phyloP scores from a whole-genome alignment of 2,888 invertebrate genomes.

The Pyrrhia umbra region DNA sequence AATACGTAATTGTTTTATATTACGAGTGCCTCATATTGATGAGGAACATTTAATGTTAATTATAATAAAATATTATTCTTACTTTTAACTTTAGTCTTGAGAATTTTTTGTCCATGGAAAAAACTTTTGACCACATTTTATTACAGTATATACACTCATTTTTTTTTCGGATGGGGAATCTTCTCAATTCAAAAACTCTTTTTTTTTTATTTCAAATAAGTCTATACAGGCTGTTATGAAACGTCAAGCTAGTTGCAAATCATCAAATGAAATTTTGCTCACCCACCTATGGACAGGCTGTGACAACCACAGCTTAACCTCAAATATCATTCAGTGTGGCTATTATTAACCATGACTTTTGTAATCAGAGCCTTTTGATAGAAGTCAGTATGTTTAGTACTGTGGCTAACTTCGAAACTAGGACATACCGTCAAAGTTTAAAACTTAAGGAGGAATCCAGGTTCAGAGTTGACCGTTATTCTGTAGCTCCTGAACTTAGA shows the following conservation, averaged over 20 bases:
- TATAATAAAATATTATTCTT: conserved; percentile 8
- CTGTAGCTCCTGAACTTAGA: conserved; percentile 24
- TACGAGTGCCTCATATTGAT: conserved; percentile 67
- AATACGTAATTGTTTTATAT: conserved; percentile 71
- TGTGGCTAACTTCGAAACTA: conserved; percentile 4
- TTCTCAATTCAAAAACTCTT: too few relatives aligned
- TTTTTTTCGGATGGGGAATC: too few relatives aligned
- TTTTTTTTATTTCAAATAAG: too few relatives aligned
- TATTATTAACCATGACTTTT: too few relatives aligned
- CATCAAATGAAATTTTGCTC: too few relatives aligned
- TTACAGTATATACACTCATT: neutral
- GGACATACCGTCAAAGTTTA: conserved; percentile 12
- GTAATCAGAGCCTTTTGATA: too few relatives aligned
- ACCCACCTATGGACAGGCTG: too few relatives aligned
- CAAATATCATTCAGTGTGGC: too few relatives aligned
- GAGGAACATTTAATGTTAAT: conserved; percentile 39
- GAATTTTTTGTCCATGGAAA: neutral
- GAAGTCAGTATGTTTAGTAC: too few relatives aligned
- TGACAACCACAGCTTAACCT: too few relatives aligned
- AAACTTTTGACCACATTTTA: neutral
- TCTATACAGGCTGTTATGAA: too few relatives aligned
- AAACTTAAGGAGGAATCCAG: conserved; percentile 29
- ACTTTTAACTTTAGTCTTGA: neutral
- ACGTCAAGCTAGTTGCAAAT: too few relatives aligned
- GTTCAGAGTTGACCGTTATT: conserved; percentile 22